A percentile compares a stretch with the other conserved stretches of the same genome.
phyloP scores from a whole-genome alignment of 2,888 invertebrate genomes.

The Monochamus alternatus region DNA sequence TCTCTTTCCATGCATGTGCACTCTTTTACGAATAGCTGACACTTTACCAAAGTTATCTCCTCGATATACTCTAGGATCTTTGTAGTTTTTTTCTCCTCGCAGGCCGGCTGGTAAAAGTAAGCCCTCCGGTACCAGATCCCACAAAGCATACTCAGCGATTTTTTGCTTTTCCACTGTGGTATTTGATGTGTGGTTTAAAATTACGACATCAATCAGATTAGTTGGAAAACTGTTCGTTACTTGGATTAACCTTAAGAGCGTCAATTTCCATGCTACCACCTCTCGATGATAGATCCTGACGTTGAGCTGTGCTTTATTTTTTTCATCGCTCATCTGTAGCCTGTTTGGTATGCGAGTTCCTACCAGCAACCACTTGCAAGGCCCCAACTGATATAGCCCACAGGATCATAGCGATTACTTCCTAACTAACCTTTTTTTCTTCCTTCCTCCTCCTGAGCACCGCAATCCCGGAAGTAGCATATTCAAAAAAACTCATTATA shows the following conservation, averaged over 20 bases:
- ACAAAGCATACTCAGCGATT: background rate
- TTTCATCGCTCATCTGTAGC: background rate
- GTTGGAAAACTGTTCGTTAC: background rate
- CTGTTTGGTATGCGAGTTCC: conserved; percentile 5
- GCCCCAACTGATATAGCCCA: conserved; percentile 2
- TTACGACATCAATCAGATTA: background rate
- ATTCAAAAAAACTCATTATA: no score
- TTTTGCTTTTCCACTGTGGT: background rate
- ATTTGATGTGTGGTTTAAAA: background rate
- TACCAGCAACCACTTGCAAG: background rate
- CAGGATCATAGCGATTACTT: conserved; percentile 3
- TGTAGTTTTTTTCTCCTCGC: no score
- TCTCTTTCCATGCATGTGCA: no score
- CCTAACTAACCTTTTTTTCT: no score
- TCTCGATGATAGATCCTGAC: background rate
- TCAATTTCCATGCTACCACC: background rate
- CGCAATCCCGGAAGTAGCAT: no score
- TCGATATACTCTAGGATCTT: no score
- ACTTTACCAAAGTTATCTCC: no score
- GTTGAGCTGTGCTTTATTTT: conserved; percentile 23
- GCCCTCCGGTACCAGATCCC: background rate
- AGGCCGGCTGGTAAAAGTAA: conserved; percentile 2
- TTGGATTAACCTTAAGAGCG: background rate
- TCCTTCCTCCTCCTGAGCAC: no score
- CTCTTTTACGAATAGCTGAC: no score